Conservation (phyloP, 1,140 invertebrate genomes). For the Metaphire vulgaris region DNA sequence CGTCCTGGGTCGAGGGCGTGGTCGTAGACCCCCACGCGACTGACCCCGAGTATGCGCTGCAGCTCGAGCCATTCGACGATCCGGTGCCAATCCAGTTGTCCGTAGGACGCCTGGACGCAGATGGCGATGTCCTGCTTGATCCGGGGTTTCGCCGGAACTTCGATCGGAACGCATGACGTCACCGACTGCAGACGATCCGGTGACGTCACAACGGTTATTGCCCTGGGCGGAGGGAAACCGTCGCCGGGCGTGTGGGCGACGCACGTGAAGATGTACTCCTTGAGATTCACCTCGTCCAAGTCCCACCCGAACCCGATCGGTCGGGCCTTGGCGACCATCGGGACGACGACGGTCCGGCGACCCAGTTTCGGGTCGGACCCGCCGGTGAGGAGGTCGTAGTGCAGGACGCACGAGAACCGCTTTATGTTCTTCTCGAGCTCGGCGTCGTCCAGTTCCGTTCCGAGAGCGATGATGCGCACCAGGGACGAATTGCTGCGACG, state of each 20-base stretch:
- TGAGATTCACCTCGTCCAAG: background rate
- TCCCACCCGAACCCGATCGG: constrained; percentile 14
- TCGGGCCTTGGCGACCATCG: background rate
- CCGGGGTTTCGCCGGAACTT: constrained; percentile 1
- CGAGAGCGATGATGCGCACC: constrained; percentile 8
- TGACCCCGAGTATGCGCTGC: constrained; percentile 71
- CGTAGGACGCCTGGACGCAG: constrained; percentile 8
- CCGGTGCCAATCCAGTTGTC: background rate
- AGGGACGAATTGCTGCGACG: no score
- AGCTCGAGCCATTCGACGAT: constrained; percentile 61
- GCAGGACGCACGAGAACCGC: background rate
- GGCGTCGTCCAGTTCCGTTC: background rate
- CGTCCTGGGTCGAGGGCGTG: constrained; percentile 66
- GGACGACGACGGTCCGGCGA: background rate
- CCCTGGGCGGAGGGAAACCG: background rate
- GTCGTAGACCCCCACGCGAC: constrained; percentile 85
- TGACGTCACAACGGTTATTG: background rate
- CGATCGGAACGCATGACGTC: constrained; percentile 6
- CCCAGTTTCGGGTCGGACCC: background rate
- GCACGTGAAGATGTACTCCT: constrained; percentile 19
- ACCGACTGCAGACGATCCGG: background rate
- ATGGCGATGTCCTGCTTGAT: background rate
- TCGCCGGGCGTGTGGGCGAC: background rate
- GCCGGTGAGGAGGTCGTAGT: background rate
- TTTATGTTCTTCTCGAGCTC: background rate